Evolutionary conservation across 2,797 vertebrate species (phyloP).

Genomic region (Psittacula echo): DNA sequence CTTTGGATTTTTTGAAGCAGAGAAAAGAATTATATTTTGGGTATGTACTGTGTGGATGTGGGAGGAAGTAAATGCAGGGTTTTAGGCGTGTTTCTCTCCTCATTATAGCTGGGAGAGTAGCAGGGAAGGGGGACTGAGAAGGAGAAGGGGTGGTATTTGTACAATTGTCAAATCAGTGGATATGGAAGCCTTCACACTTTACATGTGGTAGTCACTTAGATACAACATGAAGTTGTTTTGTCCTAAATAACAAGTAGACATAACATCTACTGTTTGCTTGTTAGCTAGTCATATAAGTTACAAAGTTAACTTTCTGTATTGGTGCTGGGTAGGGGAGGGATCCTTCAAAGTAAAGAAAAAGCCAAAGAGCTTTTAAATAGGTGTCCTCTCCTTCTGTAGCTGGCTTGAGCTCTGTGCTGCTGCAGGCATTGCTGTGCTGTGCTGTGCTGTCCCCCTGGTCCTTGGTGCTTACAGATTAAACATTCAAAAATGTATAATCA

Average conservation of each 20-base stretch:
- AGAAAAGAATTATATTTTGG: conserved; percentile 60
- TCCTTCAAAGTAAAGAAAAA: background rate
- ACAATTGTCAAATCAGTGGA: background rate
- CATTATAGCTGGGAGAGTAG: background rate
- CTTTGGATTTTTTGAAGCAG: conserved; percentile 70
- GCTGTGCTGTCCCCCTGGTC: background rate
- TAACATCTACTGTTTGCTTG: background rate
- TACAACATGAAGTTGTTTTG: background rate
- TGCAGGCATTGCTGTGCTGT: background rate
- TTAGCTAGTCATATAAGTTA: background rate
- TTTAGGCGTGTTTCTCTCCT: background rate
- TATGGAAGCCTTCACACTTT: background rate
- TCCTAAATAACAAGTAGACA: background rate
- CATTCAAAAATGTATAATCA: background rate
- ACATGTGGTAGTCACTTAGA: background rate
- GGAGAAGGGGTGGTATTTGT: background rate
- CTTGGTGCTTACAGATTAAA: conserved; percentile 16
- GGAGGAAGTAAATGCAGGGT: background rate
- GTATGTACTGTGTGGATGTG: background rate
- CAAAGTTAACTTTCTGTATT: background rate
- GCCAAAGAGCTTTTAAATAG: background rate
- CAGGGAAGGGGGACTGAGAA: background rate
- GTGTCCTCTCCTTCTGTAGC: background rate
- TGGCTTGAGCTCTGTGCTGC: background rate
- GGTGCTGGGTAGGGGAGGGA: background rate